Base-by-base conservation (phyloP, 2,797 vertebrate species). In the Nannoperca obscura region DNA sequence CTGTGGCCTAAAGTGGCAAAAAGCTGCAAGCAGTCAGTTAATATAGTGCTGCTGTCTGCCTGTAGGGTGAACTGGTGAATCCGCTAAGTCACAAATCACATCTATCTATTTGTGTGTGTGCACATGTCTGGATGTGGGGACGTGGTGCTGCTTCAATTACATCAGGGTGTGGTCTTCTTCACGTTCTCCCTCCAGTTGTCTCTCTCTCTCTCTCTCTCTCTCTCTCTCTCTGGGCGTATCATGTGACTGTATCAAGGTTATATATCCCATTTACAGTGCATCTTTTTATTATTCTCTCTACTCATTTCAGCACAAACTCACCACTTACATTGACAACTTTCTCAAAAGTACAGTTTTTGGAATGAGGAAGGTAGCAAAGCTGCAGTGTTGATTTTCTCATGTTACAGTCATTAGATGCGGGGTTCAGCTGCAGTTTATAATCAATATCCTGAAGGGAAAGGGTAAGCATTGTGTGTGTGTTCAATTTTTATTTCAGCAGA, bases 171-270 rank as follows among this genome's bases (percentile, higher is more conserved):
- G 86, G 88, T 80, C 83, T 19, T 63, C 64, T 82, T 27, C 5
- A 81, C 74, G 84, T 64, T 79, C 75, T 50, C 42, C 61, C 53
- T 73, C 49, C 38, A 24, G 52, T 42, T n/a, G 13, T 62, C 19
- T 81, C 30, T 76, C 80, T 76, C 81, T 76, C 81, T 62, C 19
- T 81, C 30, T 76, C 80, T 76, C 81, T 76, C 81, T 62, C 19
- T 81, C 30, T 76, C 80, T 76, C 81, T 76, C 81, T 27, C 34
- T 30, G 70, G 78, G 52, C 17, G 2, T 76, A 87, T 91, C 73
- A 69, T 75, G 59, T 81, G 77, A 76, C 83, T 60, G 2, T 53
- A 77, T 88, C 74, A 89, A 81, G 88, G 80, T 89, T 87, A 74
- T 32, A 34, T 62, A 3, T 63, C 54, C 42, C 62, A 50, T 89